Conservation (phyloP, 2,797 vertebrate species). For the Naso thynnoides region DNA sequence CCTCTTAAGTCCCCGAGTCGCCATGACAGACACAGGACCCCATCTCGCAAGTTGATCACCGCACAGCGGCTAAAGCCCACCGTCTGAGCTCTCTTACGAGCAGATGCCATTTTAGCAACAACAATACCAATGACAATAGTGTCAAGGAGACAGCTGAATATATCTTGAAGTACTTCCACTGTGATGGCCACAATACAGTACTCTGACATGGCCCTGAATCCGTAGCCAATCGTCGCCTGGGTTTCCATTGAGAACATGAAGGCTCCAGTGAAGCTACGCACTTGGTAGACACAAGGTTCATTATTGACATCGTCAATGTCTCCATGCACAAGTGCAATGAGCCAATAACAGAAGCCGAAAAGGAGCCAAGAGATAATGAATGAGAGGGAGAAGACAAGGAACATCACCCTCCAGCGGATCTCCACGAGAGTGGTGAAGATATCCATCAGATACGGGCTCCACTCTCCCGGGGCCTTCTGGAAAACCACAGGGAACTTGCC, state of each 20-base stretch:
- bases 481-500: constrained; percentile 93
- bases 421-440: constrained; percentile 98
- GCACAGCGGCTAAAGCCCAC: constrained; percentile 93
- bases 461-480: constrained; percentile 88
- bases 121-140: constrained; percentile 93
- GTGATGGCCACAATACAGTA: constrained; percentile 91
- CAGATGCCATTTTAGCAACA: constrained; percentile 95
- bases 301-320: constrained; percentile 75
- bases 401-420: constrained; percentile 95
- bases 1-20: constrained; percentile 93
- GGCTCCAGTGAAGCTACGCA: constrained; percentile 91
- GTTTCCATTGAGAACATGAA: constrained; percentile 97
- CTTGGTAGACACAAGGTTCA: constrained; percentile 88
- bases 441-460: constrained; percentile 91
- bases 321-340: constrained; percentile 91
- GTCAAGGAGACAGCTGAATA: constrained; percentile 92
- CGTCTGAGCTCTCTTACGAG: constrained; percentile 93
- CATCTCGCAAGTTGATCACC: constrained; percentile 88
- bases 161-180: constrained; percentile 88
- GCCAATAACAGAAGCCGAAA: constrained; percentile 93
- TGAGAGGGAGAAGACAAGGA: constrained; percentile 92
- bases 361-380: constrained; percentile 95
- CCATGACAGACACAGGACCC: constrained; percentile 92
- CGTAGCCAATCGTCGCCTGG: constrained; percentile 96
- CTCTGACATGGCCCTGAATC: constrained; percentile 90